phyloP scores from a whole-genome alignment of 2,797 vertebrate genomes.

The Monodelphis domestica region DNA sequence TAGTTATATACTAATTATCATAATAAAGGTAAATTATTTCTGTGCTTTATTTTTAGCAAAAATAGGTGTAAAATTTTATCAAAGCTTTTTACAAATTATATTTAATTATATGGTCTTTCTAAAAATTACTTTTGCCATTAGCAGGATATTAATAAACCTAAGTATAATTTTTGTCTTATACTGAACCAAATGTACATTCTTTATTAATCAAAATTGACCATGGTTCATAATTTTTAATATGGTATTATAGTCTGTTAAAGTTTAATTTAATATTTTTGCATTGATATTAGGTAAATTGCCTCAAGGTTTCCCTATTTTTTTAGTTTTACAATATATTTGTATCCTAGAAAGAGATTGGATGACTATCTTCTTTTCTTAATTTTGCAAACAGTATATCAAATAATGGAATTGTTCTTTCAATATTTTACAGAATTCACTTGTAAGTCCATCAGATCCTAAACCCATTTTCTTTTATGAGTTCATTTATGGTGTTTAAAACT shows the following conservation, averaged over 20 bases:
- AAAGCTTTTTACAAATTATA: background rate
- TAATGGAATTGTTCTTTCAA: background rate
- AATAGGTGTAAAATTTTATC: background rate
- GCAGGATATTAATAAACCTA: too few relatives aligned
- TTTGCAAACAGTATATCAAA: background rate
- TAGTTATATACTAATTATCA: background rate
- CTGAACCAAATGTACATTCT: background rate
- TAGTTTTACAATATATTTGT: background rate
- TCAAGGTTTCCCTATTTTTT: background rate
- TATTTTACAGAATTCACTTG: background rate
- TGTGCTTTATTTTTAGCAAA: background rate
- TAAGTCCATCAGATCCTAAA: background rate
- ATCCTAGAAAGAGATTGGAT: background rate
- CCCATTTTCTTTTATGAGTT: background rate
- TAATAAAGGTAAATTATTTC: background rate
- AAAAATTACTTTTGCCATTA: too few relatives aligned
- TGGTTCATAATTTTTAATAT: background rate
- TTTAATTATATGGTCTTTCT: too few relatives aligned
- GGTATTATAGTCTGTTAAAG: background rate
- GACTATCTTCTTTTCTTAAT: background rate
- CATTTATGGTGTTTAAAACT: background rate
- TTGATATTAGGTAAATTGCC: background rate
- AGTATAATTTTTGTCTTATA: background rate
- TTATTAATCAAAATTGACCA: background rate
- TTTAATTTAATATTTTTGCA: background rate